Evolutionary conservation across 2,888 invertebrate genomes (phyloP).

Genomic region (Cephalotes varians): DNA sequence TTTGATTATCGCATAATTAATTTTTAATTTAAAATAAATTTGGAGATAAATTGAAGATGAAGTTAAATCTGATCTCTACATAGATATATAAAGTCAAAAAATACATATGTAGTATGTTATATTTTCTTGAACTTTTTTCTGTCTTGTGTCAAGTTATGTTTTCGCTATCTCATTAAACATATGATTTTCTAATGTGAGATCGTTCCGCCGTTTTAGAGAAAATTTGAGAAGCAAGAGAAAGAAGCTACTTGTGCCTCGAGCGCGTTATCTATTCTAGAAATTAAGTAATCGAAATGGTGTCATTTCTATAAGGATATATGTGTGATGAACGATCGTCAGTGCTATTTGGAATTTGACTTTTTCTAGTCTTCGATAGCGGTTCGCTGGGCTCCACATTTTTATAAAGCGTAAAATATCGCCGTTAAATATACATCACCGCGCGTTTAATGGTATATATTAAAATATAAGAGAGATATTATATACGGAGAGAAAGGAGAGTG

Average conservation of each 20-base stretch:
- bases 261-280: slow-evolving; percentile 64
- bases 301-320: slow-evolving; percentile 65
- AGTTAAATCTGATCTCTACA: neutral
- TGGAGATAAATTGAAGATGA: neutral
- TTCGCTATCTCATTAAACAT: neutral
- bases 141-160: neutral
- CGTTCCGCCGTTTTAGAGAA: slow-evolving; percentile 47
- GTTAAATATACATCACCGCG: slow-evolving; percentile 47
- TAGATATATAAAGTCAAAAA: neutral
- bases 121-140: neutral
- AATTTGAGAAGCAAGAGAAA: slow-evolving; percentile 57
- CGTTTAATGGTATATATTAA: slow-evolving; percentile 39
- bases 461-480: slow-evolving; percentile 30
- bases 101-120: neutral
- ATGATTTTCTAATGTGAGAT: slow-evolving; percentile 45
- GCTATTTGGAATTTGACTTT: slow-evolving; percentile 60
- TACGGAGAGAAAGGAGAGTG: neutral
- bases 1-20: neutral
- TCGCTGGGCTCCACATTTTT: slow-evolving; percentile 60
- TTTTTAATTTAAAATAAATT: neutral
- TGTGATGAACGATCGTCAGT: slow-evolving; percentile 65
- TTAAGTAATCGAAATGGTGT: slow-evolving; percentile 54
- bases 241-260: slow-evolving; percentile 69
- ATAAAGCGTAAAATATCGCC: slow-evolving; percentile 36
- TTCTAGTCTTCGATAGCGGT: slow-evolving; percentile 61